Evolutionary conservation across 2,113 vertebrate species (phyloP).

Genomic region (Leucoraja erinaceus): DNA sequence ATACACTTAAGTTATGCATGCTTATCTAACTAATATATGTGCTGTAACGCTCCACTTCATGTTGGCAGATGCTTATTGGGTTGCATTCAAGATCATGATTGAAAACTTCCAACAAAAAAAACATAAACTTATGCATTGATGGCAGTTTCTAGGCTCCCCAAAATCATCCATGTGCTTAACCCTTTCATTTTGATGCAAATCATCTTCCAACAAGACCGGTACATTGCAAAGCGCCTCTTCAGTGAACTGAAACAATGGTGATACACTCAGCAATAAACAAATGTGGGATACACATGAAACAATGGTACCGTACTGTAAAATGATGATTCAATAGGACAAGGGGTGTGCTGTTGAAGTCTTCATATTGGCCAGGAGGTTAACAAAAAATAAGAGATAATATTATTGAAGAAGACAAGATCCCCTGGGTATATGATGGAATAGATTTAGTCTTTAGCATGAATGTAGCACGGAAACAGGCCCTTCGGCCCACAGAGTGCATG

Average conservation of each 20-base stretch:
- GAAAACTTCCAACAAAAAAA: neutral
- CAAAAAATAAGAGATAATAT: no score
- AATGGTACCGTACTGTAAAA: neutral
- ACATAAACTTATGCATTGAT: neutral
- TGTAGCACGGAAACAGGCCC: no score
- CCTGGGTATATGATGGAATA: no score
- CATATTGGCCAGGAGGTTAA: no score
- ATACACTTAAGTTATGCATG: neutral
- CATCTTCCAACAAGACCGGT: neutral
- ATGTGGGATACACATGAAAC: neutral
- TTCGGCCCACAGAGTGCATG: no score
- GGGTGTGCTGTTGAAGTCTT: neutral
- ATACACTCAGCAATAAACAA: neutral
- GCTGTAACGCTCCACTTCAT: conserved; percentile 22
- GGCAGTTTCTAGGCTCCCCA: neutral
- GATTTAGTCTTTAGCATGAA: no score
- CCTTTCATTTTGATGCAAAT: neutral
- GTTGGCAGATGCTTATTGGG: conserved; percentile 13
- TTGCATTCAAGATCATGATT: conserved; percentile 18
- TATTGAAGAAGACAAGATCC: no score
- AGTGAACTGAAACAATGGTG: neutral
- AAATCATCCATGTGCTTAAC: neutral
- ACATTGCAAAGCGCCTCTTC: neutral
- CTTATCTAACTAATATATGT: conserved; percentile 11
- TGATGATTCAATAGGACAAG: neutral